These are phyloP conservation scores for Mamestra brassicae DNA, from an alignment of 2,888 invertebrate species.

Conservation along the genomic window DNA sequence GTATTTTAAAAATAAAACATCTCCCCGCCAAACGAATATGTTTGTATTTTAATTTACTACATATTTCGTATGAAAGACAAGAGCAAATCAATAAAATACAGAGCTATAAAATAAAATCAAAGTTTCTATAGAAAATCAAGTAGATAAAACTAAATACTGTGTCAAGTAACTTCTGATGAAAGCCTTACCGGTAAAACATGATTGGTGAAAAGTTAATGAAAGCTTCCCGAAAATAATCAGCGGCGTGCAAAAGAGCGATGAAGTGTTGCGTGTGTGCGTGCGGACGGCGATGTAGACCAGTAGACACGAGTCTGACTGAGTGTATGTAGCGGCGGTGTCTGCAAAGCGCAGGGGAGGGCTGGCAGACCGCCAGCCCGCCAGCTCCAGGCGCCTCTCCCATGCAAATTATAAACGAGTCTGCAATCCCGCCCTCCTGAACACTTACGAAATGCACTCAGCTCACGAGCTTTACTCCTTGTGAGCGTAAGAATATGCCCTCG, in stretches of 20 bases:
- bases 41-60: conserved; percentile 1
- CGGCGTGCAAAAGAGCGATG: not conserved
- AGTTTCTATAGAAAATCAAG: not conserved
- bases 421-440: conserved; percentile 28
- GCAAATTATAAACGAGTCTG: conserved; percentile 54
- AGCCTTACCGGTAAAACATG: not conserved
- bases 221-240: not conserved
- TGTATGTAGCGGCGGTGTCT: not conserved
- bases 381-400: conserved; percentile 24
- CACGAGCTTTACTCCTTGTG: conserved; percentile 42
- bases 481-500: conserved; percentile 25
- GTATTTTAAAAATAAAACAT: too few species aligned
- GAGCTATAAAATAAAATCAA: conserved; percentile 4
- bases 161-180: not conserved
- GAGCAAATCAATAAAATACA: not conserved
- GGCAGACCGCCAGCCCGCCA: conserved; percentile 24
- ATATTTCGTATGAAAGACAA: not conserved
- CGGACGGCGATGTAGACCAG: not conserved
- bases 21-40: not conserved
- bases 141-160: not conserved
- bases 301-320: not conserved
- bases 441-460: conserved; percentile 59
- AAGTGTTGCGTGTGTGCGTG: not conserved
- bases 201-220: conserved; percentile 1
- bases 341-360: not conserved